Evolutionary conservation across 1,140 invertebrate genomes (phyloP), one percentile per base, ranked within the genome.

Genomic region (Oedothorax gibbosus): DNA sequence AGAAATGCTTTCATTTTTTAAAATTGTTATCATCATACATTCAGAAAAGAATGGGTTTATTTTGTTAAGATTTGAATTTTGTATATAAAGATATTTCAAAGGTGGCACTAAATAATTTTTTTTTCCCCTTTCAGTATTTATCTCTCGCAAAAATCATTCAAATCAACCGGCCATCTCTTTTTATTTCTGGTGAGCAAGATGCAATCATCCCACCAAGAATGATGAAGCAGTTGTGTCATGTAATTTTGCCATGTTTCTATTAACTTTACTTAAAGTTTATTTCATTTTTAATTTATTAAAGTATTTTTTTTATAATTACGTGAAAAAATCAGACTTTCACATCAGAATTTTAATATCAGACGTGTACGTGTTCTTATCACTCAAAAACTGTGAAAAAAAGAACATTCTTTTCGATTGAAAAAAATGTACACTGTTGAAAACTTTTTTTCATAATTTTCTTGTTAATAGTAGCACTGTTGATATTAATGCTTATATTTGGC

Each of bases 201-300:
- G 93, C 93, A 49, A 90, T 98, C 72, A 96, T 98, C 54, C 96
- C 96, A 64, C 93, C 94, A 8, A 88, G 90, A 68, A 98, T 98
- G 96, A 97, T 97, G 93, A 91, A 92, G 85, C 92, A 94, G 79
- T 91, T 98, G 78, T 94, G 94, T 66, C 85, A 89, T 69, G 90
- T 90, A 88, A 75, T 35, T 35, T 35, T 35, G 35, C 35, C 35
- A 35, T 35, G 35, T 2, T 35, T 35, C 35, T 62, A 66, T 71
- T 66, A 35, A n/a, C 15, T 49, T 10, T 64, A 12, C n/a, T 21
- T 69, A 68, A 2, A 0, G 66, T 8, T 12, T 69, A 21, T 69
- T 20, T 20, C 9, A 73, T 75, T 75, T 83, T 57, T 10, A 50
- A 53, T 35, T 35, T 35, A 5, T 35, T 35, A 35, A 62, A 62